Base-by-base conservation (phyloP, 2,888 invertebrate species). In the Elysia crispata region DNA sequence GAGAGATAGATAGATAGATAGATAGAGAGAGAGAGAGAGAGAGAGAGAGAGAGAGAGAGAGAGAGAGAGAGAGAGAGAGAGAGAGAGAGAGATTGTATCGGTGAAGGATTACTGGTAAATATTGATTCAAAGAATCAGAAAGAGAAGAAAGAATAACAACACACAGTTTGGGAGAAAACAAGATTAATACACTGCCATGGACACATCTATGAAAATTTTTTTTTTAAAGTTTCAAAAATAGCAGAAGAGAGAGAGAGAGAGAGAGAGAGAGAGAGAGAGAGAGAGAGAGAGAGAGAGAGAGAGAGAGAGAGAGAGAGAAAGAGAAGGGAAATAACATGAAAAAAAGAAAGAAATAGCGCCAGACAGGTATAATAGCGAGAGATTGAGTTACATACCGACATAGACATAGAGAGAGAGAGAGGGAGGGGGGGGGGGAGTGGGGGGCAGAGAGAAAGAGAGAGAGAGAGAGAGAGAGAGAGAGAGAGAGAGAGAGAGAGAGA, bases 401-500 rank as follows among this genome's bases (percentile, higher is more conserved):
- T 20, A 67, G 31, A 67, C 30, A 67, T 30, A 67, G 67, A 67
- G 31, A 67, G 30, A 67, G 30, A 67, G 30, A 67, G 31, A 67
- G 30, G 33, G 30, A 67, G 30, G 30, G 20, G 30, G 30, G 30
- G 30, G 30, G 67, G 30, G 67, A 67, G 30, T 30, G 30, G 30
- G 30, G 30, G 67, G 30, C 67, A 67, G 30, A 67, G 30, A 67
- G 67, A 67, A 28, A 67, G 30, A 67, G 30, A 67, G 67, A 67
- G 30, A 67, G 67, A 67, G 6, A 67, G 31, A 30, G 1, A 30
- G 31, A 67, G 1, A 67, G 30, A 67, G 1, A 30, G 31, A 30
- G 1, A 67, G 67, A 67, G 30, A 67, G 67, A 67, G 30, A 67
- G 67, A 73, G 5, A 73, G 50, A 73, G 50, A 73, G 57, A 30